These are phyloP conservation scores for Syndactyla subalaris DNA, from an alignment of 2,797 vertebrate genomes.

Conservation along the genomic window DNA sequence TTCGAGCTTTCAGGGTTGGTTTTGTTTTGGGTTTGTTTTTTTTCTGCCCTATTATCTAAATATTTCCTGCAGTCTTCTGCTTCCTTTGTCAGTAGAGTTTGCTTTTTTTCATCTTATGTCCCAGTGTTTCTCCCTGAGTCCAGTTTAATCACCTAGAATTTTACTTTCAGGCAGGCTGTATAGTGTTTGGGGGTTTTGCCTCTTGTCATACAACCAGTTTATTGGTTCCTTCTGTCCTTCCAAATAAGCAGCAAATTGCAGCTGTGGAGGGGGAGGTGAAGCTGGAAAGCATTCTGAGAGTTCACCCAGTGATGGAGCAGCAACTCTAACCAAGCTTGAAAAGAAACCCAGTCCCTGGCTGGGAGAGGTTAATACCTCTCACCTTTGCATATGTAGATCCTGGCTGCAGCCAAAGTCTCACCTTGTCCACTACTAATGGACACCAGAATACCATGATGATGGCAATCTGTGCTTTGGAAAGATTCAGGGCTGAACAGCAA, in stretches of 20 bases:
- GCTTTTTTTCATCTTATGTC: neutral
- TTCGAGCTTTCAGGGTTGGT: neutral
- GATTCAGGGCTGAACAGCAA: neutral
- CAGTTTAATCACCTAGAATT: neutral
- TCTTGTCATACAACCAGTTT: neutral
- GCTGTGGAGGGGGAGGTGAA: neutral
- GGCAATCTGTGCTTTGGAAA: neutral
- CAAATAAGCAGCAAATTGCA: neutral
- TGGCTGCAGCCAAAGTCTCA: neutral
- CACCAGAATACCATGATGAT: neutral
- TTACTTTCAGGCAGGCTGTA: neutral
- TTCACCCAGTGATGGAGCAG: neutral
- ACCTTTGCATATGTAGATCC: neutral
- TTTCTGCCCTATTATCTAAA: neutral
- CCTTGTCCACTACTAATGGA: neutral
- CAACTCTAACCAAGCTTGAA: neutral
- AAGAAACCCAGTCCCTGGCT: neutral
- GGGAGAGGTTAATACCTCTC: neutral
- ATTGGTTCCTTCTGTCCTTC: slow-evolving; percentile 8
- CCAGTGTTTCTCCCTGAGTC: neutral
- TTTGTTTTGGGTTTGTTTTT: neutral
- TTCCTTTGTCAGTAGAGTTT: neutral
- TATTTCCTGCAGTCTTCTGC: neutral
- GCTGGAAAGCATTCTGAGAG: neutral
- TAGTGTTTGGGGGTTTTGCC: neutral